These are phyloP conservation scores for Lithobates sylvaticus DNA, from an alignment of 2,797 vertebrate species.

Conservation along the genomic window DNA sequence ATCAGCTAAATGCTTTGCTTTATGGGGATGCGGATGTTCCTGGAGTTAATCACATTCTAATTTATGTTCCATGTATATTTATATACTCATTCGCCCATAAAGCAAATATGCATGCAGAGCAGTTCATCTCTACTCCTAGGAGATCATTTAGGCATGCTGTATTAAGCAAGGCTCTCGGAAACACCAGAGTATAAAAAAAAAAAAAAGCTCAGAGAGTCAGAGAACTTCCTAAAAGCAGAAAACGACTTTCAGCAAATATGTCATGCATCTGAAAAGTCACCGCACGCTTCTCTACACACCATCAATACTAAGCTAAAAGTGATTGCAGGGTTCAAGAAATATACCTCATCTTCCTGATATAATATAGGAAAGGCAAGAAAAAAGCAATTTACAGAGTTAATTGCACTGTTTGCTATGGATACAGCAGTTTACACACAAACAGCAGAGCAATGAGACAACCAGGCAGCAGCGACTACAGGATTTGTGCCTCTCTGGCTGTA, in stretches of 20 bases:
- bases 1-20: conserved; percentile 52
- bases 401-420: conserved; percentile 59
- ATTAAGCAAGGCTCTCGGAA: conserved; percentile 12
- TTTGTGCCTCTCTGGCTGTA: background rate
- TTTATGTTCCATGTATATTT: conserved; percentile 35
- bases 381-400: conserved; percentile 78
- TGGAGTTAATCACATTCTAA: conserved; percentile 35
- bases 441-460: conserved; percentile 7
- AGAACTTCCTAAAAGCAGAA: conserved; percentile 40
- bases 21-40: conserved; percentile 33
- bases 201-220: conserved; percentile 32
- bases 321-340: conserved; percentile 72
- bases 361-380: conserved; percentile 72
- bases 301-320: conserved; percentile 68
- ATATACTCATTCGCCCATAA: conserved; percentile 46
- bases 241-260: conserved; percentile 44
- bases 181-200: conserved; percentile 24
- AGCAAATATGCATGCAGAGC: conserved; percentile 57
- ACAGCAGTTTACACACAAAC: conserved; percentile 23
- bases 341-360: conserved; percentile 95
- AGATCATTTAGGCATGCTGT: conserved; percentile 47
- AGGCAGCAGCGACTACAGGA: background rate
- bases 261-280: conserved; percentile 76
- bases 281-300: conserved; percentile 73
- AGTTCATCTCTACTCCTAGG: conserved; percentile 32